Evolutionary conservation across 2,113 vertebrate genomes (phyloP), one percentile per base, ranked within the genome.

Genomic region (Mormyrus lacerda): DNA sequence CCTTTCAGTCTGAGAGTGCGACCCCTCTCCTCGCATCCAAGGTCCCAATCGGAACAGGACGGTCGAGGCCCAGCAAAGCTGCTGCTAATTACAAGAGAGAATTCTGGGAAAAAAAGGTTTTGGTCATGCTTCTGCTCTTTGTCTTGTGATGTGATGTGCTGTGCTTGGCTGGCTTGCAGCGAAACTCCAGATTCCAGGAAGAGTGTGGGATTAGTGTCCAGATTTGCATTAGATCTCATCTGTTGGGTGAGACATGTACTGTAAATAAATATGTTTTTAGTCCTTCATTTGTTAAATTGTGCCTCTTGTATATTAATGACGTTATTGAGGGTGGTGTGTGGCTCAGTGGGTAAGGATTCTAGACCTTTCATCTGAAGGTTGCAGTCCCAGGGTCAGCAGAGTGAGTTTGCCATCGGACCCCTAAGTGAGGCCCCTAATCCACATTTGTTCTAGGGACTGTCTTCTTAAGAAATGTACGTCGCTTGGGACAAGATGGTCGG

Each of bases 11-110:
- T 61, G 79, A 61, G 88, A 42, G 76, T 31, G 42, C 24, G 50
- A 89, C 88, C 79, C 88, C 51, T 85, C 44, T 42, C 35, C n/a
- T 85, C 35, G 2, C 21, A 17, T 89, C 53, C 88, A 61, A 13
- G 21, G 51, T 8, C 88, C 88, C 5, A 19, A 61, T 44, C 19
- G 21, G 13, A 45, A 61, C 76, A 83, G 88, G 76, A 85, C 17
- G 39, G 21, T 55, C 51, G 51, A 84, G 53, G 1, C 58, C 65
- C 76, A 4, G 11, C 35, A 45, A 21, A 31, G 88, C 88, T 85
- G 42, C 35, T 84, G 88, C 50, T 35, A 85, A 85, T 87, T 89
- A 89, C 42, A 48, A 79, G 48, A 89, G n/a, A 88, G 88, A 73
- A 89, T 55, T 48, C 79, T 24, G 69, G 45, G 53, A 39, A 51